A percentile compares a stretch with the other conserved stretches of the same genome.
Evolutionary conservation across 2,888 invertebrate genomes (phyloP).

Genomic region (Trichopria drosophilae): DNA sequence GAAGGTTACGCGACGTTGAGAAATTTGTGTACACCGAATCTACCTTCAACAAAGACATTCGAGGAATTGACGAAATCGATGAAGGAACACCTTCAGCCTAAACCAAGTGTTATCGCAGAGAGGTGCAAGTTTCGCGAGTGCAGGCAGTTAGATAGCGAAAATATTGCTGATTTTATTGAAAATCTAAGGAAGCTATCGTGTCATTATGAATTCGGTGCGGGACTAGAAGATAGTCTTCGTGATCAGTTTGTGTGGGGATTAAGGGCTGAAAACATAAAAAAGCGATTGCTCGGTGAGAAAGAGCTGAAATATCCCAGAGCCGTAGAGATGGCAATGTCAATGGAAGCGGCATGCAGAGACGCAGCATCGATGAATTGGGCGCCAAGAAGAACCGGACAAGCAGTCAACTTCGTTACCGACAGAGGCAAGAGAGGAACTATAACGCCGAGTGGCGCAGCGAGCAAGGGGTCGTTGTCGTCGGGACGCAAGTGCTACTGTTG

Average conservation of each 20-base stretch:
- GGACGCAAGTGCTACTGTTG: conserved; percentile 9
- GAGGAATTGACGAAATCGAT: conserved; percentile 20
- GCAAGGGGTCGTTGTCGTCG: not conserved
- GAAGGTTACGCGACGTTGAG: conserved; percentile 27
- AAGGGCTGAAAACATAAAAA: not conserved
- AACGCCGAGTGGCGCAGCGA: not conserved
- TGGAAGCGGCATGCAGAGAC: not conserved
- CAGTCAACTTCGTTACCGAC: too few species aligned
- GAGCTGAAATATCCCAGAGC: not conserved
- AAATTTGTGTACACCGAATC: conserved; percentile 27
- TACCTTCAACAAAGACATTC: conserved; percentile 16
- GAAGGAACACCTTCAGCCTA: conserved; percentile 28
- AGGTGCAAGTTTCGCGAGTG: conserved; percentile 30
- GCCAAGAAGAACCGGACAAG: too few species aligned
- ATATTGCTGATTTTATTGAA: conserved; percentile 19
- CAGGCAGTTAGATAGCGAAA: conserved; percentile 19
- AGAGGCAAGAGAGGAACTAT: not conserved
- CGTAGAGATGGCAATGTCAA: not conserved
- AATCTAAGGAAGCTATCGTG: conserved; percentile 11
- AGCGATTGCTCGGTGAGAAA: not conserved
- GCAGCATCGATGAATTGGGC: not conserved
- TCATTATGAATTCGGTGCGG: conserved; percentile 17
- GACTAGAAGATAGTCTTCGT: conserved; percentile 5
- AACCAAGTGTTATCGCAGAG: too few species aligned
- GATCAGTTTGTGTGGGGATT: not conserved